Percentiles rank a stretch among this genome's conserved stretches.
phyloP scores from a whole-genome alignment of 2,797 vertebrate genomes.

The Micropoecilia bifurca region DNA sequence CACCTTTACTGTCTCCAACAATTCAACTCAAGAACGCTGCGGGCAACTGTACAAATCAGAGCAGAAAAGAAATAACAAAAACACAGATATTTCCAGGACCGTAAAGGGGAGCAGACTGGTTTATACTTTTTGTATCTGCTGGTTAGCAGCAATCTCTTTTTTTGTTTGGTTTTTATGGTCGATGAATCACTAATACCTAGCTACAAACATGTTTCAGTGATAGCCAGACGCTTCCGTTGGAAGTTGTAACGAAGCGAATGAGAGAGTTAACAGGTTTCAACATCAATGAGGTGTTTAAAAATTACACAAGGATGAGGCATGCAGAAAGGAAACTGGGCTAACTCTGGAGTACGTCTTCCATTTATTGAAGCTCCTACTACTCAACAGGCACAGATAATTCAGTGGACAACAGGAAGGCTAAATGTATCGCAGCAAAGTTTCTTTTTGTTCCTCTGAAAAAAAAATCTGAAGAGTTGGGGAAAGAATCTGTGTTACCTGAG shows the following conservation, averaged over 20 bases:
- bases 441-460: neutral
- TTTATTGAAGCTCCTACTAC: neutral
- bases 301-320: neutral
- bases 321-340: neutral
- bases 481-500: neutral
- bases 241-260: neutral
- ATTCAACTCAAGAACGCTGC: conserved; percentile 1
- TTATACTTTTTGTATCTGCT: neutral
- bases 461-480: neutral
- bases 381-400: neutral
- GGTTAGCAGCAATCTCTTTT: neutral
- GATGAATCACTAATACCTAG: neutral
- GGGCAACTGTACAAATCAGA: neutral
- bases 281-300: neutral
- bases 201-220: neutral
- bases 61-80: neutral
- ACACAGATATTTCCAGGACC: neutral
- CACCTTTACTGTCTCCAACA: conserved; percentile 25
- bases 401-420: neutral
- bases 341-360: too few relatives aligned
- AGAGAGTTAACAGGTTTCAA: neutral
- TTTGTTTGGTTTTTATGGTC: neutral
- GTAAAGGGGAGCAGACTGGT: neutral
- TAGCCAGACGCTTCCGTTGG: neutral
- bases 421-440: neutral